These are phyloP conservation scores for Tilapia sparmanii DNA, from an alignment of 2,113 vertebrate species.

Conservation along the genomic window DNA sequence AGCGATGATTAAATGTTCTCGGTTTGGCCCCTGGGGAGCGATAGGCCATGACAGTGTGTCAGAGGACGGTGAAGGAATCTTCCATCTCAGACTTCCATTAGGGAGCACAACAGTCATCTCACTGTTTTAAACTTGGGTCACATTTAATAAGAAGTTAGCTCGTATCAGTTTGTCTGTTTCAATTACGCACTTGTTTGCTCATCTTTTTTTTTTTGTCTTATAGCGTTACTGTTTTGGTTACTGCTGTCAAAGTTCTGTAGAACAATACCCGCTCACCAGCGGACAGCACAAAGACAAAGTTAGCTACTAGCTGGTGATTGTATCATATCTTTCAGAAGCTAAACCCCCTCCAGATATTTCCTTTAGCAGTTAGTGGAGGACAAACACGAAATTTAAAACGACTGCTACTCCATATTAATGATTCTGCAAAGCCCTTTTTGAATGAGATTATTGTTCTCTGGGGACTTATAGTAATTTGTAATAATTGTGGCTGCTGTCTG, in stretches of 20 bases:
- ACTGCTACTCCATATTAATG: neutral
- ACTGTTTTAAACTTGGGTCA: neutral
- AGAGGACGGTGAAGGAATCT: slow-evolving; percentile 12
- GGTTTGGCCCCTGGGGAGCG: neutral
- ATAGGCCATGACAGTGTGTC: slow-evolving; percentile 31
- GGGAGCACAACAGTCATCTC: neutral
- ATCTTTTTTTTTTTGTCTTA: neutral
- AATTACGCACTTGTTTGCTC: neutral
- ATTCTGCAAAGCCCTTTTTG: neutral
- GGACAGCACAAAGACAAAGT: neutral
- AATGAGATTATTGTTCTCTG: neutral
- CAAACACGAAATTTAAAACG: neutral
- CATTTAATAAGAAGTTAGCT: neutral
- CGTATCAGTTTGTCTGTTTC: neutral
- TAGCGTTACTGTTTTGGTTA: neutral
- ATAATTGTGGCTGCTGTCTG: neutral
- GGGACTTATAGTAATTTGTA: neutral
- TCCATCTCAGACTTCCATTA: slow-evolving; percentile 11
- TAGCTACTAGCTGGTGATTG: neutral
- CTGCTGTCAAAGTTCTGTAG: neutral
- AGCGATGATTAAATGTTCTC: slow-evolving; percentile 53
- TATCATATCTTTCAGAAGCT: neutral
- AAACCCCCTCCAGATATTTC: neutral
- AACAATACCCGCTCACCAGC: neutral
- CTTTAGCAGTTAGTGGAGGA: neutral